Evolutionary conservation across 2,888 invertebrate genomes (phyloP).

Genomic region (Lepidocyrtinus sp.): DNA sequence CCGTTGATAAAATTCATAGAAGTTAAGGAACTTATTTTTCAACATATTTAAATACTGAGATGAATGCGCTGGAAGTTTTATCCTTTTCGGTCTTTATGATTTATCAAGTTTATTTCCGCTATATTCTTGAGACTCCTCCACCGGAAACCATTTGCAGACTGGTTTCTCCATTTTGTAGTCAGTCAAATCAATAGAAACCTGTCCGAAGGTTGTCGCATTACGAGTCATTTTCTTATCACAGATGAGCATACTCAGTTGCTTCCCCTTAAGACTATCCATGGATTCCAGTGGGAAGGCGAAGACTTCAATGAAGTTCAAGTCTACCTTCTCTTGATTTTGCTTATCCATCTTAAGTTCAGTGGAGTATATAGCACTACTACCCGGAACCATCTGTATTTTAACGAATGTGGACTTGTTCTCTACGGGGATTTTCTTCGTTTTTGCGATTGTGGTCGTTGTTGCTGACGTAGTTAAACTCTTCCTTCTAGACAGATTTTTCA

Average conservation of each 20-base stretch:
- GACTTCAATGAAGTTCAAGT: slow-evolving; percentile 58
- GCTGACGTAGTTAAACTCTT: background rate
- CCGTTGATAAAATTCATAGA: too few relatives aligned
- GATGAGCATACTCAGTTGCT: slow-evolving; percentile 52
- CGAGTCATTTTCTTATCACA: slow-evolving; percentile 66
- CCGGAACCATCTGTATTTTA: slow-evolving; percentile 55
- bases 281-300: slow-evolving; percentile 53
- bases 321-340: slow-evolving; percentile 38
- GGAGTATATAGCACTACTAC: slow-evolving; percentile 46
- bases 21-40: too few relatives aligned
- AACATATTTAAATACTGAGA: too few relatives aligned
- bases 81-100: too few relatives aligned
- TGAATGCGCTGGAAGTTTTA: too few relatives aligned
- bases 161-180: slow-evolving; percentile 50
- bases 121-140: background rate
- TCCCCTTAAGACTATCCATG: slow-evolving; percentile 26
- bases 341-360: slow-evolving; percentile 59
- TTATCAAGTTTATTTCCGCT: too few relatives aligned
- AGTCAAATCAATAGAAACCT: slow-evolving; percentile 39
- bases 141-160: slow-evolving; percentile 54
- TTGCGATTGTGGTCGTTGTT: background rate
- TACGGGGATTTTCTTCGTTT: background rate
- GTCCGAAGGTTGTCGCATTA: slow-evolving; percentile 54
- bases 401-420: slow-evolving; percentile 49
- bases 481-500: slow-evolving; percentile 56